Percentiles rank a stretch among this genome's conserved stretches.
Evolutionary conservation across 1,140 invertebrate genomes (phyloP).

Genomic region (Hirudo medicinalis): DNA sequence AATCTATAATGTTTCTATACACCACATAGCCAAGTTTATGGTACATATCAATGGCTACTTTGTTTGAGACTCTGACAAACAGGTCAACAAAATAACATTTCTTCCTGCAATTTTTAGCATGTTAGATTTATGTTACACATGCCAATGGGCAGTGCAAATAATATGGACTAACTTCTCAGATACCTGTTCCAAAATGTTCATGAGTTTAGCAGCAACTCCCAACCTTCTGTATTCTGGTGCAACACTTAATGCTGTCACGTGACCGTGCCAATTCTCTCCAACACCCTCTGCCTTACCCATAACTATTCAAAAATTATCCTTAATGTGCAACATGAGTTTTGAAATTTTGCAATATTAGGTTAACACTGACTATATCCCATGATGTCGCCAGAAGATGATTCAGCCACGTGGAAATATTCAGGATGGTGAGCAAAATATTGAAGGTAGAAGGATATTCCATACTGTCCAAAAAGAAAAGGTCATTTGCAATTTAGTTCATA

Average conservation of each 20-base stretch:
- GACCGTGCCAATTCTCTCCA: conserved; percentile 92
- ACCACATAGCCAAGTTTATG: conserved; percentile 81
- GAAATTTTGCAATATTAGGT: conserved; percentile 18
- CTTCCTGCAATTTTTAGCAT: conserved; percentile 55
- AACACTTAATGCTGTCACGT: conserved; percentile 94
- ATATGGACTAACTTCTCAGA: conserved; percentile 52
- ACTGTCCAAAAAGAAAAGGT: conserved; percentile 46
- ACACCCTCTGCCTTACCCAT: conserved; percentile 97
- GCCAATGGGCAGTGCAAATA: not conserved
- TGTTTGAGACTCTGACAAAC: conserved; percentile 93
- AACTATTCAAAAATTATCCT: conserved; percentile 51
- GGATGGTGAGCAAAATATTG: conserved; percentile 96
- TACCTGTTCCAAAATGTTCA: conserved; percentile 84
- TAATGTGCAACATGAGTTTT: conserved; percentile 8
- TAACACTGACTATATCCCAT: conserved; percentile 92
- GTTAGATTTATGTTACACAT: conserved; percentile 24
- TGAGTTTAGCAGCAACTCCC: conserved; percentile 81
- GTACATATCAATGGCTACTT: conserved; percentile 95
- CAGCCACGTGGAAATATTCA: conserved; percentile 94
- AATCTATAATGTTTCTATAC: conserved; percentile 86
- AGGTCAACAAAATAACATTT: conserved; percentile 94
- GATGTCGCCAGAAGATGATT: conserved; percentile 82
- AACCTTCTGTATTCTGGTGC: conserved; percentile 78
- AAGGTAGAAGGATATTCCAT: conserved; percentile 91
- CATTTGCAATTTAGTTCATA: not conserved